Evolutionary conservation across 2,113 vertebrate genomes (phyloP).

Genomic region (Corvus cornix): DNA sequence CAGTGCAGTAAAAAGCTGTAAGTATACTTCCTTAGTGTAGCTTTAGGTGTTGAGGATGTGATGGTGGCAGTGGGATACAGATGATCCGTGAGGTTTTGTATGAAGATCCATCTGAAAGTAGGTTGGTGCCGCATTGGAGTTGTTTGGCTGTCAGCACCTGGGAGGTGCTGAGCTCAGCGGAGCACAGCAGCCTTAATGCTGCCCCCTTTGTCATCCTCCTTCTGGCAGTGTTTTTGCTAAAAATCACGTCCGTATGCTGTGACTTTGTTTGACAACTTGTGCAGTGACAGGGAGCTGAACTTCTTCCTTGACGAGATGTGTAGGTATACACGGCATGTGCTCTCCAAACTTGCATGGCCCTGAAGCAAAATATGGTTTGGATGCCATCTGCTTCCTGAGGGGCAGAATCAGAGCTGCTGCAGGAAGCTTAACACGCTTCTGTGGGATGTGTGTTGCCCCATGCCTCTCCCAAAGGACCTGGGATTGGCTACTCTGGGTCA

Average conservation of each 20-base stretch:
- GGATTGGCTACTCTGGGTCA: not conserved
- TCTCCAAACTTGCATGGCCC: not conserved
- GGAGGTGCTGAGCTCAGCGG: not conserved
- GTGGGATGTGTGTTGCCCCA: rapidly evolving
- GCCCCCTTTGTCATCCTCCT: not conserved
- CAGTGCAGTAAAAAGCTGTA: too few relatives aligned
- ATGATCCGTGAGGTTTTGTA: not conserved
- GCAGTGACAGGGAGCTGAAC: not conserved
- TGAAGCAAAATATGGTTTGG: not conserved
- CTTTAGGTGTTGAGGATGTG: not conserved
- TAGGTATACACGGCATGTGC: not conserved
- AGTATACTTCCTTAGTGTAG: too few relatives aligned
- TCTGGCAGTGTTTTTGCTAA: not conserved
- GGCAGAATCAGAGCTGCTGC: not conserved
- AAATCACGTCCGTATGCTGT: not conserved
- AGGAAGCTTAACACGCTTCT: not conserved
- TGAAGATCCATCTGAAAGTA: not conserved
- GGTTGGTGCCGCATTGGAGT: not conserved
- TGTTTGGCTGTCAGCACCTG: not conserved
- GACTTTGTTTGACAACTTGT: conserved; percentile 30
- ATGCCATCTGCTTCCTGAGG: not conserved
- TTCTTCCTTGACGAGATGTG: not conserved
- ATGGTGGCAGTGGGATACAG: not conserved
- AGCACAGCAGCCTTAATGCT: not conserved
- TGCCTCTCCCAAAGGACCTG: not conserved